phyloP scores from a whole-genome alignment of 2,113 vertebrate species.

The Muntiacus muntjak region DNA sequence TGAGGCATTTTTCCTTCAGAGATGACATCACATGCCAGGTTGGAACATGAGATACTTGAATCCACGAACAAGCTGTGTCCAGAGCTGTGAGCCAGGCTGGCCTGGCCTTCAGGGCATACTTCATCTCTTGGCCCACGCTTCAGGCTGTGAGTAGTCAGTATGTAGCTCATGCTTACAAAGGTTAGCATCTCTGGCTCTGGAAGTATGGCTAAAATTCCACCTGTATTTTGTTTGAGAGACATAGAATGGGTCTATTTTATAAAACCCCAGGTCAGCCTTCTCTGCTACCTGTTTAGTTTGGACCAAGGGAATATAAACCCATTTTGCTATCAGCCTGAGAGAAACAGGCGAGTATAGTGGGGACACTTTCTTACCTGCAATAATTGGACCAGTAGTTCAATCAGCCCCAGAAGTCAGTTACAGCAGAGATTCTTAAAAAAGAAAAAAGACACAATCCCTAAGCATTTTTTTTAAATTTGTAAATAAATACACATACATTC shows the following conservation, averaged over 20 bases:
- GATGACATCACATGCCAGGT: neutral
- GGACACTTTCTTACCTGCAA: neutral
- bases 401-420: neutral
- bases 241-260: neutral
- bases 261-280: neutral
- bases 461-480: neutral
- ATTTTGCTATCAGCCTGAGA: neutral
- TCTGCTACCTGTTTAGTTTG: neutral
- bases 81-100: neutral
- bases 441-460: neutral
- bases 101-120: neutral
- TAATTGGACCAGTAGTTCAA: neutral
- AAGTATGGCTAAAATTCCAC: neutral
- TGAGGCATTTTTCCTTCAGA: neutral
- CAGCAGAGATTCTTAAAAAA: neutral
- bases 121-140: neutral
- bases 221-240: neutral
- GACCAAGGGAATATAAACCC: neutral
- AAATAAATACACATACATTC: neutral
- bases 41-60: neutral
- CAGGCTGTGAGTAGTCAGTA: neutral
- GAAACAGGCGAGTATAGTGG: neutral
- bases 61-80: neutral
- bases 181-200: neutral
- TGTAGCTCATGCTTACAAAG: neutral